Conservation (phyloP, 2,113 vertebrate species). For the Eulacestoma nigropectus region DNA sequence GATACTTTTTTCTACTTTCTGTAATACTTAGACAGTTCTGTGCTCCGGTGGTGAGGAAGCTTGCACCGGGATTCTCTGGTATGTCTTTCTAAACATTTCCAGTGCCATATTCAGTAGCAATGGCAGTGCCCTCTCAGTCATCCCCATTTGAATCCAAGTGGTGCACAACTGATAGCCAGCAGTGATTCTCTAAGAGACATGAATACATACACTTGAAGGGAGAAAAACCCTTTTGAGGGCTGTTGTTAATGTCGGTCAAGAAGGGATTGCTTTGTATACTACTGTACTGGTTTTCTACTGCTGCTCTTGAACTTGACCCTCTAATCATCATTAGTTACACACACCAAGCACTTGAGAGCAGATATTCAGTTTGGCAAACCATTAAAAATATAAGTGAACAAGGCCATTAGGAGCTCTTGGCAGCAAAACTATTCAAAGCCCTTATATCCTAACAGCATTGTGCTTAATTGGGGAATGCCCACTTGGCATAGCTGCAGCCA, state of each 20-base stretch:
- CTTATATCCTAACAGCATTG: background rate
- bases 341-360: background rate
- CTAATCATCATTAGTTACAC: background rate
- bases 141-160: background rate
- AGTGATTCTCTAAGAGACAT: background rate
- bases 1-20: background rate
- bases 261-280: background rate
- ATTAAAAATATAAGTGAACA: slow-evolving; percentile 20
- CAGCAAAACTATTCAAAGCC: background rate
- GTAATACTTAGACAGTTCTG: background rate
- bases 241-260: background rate
- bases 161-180: background rate
- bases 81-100: background rate
- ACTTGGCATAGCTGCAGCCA: background rate
- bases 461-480: background rate
- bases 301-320: background rate
- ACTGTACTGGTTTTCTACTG: background rate
- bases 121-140: background rate
- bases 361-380: background rate
- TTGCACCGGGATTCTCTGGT: background rate
- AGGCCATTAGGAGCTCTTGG: background rate
- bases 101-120: background rate
- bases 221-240: background rate
- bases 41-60: background rate
- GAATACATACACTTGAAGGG: background rate